These are phyloP conservation scores for Sparidentex hasta DNA, from an alignment of 2,797 vertebrate genomes.

Conservation along the genomic window DNA sequence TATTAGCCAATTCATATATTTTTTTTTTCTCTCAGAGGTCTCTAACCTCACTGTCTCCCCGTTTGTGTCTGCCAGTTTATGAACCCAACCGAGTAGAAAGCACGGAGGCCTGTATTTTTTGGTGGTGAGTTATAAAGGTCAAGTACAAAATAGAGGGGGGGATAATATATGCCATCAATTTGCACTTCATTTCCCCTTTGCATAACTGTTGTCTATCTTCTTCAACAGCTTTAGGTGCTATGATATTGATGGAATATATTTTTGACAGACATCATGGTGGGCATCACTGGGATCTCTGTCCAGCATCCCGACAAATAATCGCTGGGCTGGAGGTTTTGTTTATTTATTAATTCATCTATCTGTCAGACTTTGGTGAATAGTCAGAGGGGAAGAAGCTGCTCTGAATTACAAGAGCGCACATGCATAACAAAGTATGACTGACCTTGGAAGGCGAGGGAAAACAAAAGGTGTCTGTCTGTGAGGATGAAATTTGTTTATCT, in stretches of 20 bases:
- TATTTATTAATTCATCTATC: conserved; percentile 24
- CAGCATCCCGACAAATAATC: conserved; percentile 14
- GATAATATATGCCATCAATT: conserved; percentile 67
- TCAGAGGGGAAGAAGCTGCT: conserved; percentile 12
- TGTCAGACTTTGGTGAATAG: neutral
- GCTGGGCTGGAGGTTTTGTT: conserved; percentile 3
- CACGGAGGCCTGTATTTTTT: conserved; percentile 42
- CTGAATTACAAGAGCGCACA: conserved; percentile 16
- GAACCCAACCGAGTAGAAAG: conserved; percentile 32
- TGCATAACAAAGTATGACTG: conserved; percentile 13
- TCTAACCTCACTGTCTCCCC: conserved; percentile 32
- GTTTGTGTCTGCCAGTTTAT: conserved; percentile 34
- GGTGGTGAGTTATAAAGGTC: conserved; percentile 57
- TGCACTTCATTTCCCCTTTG: conserved; percentile 58
- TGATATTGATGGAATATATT: conserved; percentile 50
- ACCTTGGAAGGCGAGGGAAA: conserved; percentile 26
- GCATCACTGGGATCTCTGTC: conserved; percentile 12
- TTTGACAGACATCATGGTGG: conserved; percentile 41
- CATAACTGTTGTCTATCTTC: conserved; percentile 46
- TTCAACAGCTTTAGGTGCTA: conserved; percentile 40
- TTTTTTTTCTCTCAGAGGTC: conserved; percentile 36
- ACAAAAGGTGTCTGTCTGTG: neutral
- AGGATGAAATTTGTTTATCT: conserved; percentile 28
- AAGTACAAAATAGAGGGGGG: conserved; percentile 60
- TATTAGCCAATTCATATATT: conserved; percentile 69